These are phyloP conservation scores for Drosophila recens DNA, from an alignment of 2,888 invertebrate genomes.

Conservation along the genomic window DNA sequence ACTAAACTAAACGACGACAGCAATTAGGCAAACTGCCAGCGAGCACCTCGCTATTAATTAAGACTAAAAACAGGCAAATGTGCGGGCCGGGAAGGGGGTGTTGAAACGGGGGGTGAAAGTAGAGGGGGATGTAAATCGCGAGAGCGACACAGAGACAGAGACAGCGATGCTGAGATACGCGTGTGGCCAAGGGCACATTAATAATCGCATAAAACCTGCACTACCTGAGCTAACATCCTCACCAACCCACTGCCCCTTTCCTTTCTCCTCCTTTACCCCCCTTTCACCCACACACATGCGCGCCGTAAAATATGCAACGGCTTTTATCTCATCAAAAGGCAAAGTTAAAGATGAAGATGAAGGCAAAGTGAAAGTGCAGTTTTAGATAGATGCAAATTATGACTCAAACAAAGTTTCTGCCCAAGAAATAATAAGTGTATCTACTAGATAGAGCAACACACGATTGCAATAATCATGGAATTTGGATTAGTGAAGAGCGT, in stretches of 20 bases:
- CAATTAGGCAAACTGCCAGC: constrained; percentile 74
- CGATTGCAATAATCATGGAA: neutral
- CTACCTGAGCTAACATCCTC: constrained; percentile 1
- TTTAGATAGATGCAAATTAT: constrained; percentile 11
- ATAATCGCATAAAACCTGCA: constrained; percentile 13
- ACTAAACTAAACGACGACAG: constrained; percentile 41
- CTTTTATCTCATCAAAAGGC: neutral
- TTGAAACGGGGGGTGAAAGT: neutral
- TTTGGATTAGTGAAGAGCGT: constrained; percentile 9
- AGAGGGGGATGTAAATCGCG: neutral
- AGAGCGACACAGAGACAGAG: neutral
- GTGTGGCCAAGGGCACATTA: constrained; percentile 60
- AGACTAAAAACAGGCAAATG: constrained; percentile 21
- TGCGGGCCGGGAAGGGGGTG: neutral
- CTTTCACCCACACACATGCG: neutral
- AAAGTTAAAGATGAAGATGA: too few relatives aligned
- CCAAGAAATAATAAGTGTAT: neutral
- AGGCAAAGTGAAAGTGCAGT: constrained; percentile 14
- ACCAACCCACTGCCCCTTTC: too few relatives aligned
- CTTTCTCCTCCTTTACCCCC: too few relatives aligned
- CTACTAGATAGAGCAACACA: neutral
- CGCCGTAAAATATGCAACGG: constrained; percentile 41
- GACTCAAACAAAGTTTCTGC: neutral
- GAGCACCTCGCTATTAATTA: constrained; percentile 45
- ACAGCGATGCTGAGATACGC: neutral